These are phyloP conservation scores for Drosophila pseudoananassae DNA, from an alignment of 1,140 invertebrate genomes.

Conservation along the genomic window DNA sequence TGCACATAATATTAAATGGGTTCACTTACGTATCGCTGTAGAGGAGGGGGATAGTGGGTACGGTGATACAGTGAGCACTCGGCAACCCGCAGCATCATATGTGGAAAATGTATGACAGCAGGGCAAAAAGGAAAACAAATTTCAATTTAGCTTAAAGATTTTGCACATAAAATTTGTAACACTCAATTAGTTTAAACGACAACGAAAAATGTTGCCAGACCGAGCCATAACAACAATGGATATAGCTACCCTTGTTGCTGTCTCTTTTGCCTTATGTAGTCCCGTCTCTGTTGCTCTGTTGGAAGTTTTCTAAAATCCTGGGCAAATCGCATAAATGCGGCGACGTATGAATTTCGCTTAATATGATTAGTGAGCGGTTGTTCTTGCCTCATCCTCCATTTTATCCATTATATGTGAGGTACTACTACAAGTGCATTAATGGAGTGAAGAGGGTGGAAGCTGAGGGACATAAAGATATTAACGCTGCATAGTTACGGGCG, in stretches of 20 bases:
- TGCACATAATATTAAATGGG: constrained; percentile 76
- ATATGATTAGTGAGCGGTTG: constrained; percentile 74
- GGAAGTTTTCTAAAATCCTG: constrained; percentile 26
- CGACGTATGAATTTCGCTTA: constrained; percentile 82
- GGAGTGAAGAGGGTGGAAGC: constrained; percentile 3
- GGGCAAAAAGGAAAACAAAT: constrained; percentile 67
- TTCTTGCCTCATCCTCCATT: constrained; percentile 6
- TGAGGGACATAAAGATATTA: constrained; percentile 71
- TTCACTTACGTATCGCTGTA: constrained; percentile 53
- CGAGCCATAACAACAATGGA: constrained; percentile 49
- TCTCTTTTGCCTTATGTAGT: background rate
- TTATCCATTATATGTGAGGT: constrained; percentile 29
- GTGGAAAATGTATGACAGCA: constrained; percentile 60
- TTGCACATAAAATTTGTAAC: constrained; percentile 83
- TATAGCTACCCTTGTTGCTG: constrained; percentile 23
- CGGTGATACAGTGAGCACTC: background rate
- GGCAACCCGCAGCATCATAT: constrained; percentile 64
- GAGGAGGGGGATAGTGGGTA: constrained; percentile 10
- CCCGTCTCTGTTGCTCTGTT: constrained; percentile 35
- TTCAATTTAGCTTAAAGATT: constrained; percentile 82
- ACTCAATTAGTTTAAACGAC: constrained; percentile 83
- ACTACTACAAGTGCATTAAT: constrained; percentile 64
- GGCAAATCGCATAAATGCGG: constrained; percentile 76
- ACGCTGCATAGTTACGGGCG: constrained; percentile 75
- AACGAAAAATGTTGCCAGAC: constrained; percentile 72